Evolutionary conservation across 2,113 vertebrate species (phyloP).

Genomic region (Chinchilla lanigera): DNA sequence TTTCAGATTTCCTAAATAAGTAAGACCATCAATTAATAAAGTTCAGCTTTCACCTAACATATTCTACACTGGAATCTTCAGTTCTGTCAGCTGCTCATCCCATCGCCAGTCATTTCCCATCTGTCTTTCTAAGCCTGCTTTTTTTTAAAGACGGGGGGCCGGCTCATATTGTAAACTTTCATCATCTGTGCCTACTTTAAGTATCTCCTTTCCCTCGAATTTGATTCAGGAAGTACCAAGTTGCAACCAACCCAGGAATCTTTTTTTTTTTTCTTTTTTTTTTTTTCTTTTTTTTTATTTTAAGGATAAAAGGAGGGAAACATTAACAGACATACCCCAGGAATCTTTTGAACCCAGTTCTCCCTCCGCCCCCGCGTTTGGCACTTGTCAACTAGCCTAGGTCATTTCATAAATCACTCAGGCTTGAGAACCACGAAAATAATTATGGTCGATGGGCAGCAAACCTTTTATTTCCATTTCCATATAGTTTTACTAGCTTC

Average conservation of each 20-base stretch:
- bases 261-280: no score
- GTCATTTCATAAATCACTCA: conserved; percentile 12
- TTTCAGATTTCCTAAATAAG: conserved; percentile 1
- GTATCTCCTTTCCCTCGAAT: background rate
- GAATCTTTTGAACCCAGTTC: background rate
- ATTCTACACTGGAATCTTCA: background rate
- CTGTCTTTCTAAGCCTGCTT: background rate
- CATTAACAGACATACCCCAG: no score
- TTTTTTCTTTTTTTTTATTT: no score
- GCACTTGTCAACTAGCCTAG: background rate
- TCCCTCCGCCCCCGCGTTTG: no score
- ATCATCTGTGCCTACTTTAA: background rate
- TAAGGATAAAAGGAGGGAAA: no score
- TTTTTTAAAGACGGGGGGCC: background rate
- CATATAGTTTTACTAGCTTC: conserved; percentile 18
- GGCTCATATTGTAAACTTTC: background rate
- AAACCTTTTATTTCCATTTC: conserved; percentile 54
- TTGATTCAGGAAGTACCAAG: conserved; percentile 9
- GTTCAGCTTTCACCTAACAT: conserved; percentile 9
- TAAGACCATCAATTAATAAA: background rate
- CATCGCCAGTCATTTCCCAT: background rate
- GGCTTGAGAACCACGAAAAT: background rate
- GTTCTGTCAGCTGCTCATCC: background rate
- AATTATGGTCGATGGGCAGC: background rate
- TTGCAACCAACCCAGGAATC: background rate